Evolutionary conservation across 1,140 invertebrate genomes (phyloP), one percentile per base, ranked within the genome.

Genomic region (Popillia japonica): DNA sequence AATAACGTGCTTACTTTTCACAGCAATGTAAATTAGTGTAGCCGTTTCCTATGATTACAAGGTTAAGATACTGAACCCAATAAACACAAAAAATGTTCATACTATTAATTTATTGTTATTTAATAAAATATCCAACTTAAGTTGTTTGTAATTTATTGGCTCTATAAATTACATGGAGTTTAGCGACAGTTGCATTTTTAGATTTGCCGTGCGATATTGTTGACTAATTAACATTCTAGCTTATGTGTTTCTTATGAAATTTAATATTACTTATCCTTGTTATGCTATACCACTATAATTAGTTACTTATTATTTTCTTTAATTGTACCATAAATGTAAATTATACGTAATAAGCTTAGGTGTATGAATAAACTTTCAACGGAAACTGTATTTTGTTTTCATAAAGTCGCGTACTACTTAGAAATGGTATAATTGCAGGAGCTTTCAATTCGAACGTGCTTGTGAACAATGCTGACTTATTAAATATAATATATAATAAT

Each of bases 71-170:
- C 10, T 55, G 48, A 55, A 55, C 11, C 48, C 17, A 55, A 3
- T 55, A 55, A 14, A 14, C 4, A 55, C 4, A 55, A 55, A 55
- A 55, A n/a, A n/a, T 55, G 17, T 55, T 17, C 10, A 55, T n/a
- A 55, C 48, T 55, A 55, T 55, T 55, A 55, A 55, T 55, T 55
- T 55, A 55, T 55, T 55, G 48, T 55, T 55, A 14, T 55, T 55
- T n/a, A 55, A 17, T 55, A 55, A 55, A 55, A 17, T 55, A 55
- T n/a, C 11, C 17, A 55, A 55, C 48, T 4, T 17, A 55, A 17
- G 14, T 55, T 55, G 17, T 55, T 55, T 17, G 48, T 55, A n/a
- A 55, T 55, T 55, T 55, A 55, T 55, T 55, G 9, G 14, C 14
- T n/a, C 48, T 14, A 55, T 55, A 55, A 55, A 55, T 55, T 55